phyloP scores from a whole-genome alignment of 2,113 vertebrate species.

The Trematomus loennbergii region DNA sequence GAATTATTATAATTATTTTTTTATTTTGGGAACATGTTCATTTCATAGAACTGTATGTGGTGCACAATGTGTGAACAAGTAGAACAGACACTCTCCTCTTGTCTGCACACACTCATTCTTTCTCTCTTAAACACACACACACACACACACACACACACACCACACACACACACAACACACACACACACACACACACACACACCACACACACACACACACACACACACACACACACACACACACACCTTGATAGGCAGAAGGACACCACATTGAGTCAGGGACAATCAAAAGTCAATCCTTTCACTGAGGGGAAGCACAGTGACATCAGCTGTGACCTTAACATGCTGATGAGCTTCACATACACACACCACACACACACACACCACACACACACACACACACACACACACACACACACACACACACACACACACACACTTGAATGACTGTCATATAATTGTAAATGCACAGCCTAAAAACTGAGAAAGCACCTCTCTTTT shows the following conservation, averaged over 20 bases:
- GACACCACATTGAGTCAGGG: slow-evolving; percentile 67
- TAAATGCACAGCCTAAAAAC: background rate
- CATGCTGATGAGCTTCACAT: slow-evolving; percentile 55
- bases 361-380: slow-evolving; percentile 23
- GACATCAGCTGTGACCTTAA: slow-evolving; percentile 78
- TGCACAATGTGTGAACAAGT: no score
- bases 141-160: no score
- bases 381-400: slow-evolving; percentile 15
- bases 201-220: background rate
- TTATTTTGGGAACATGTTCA: no score
- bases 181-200: background rate
- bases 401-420: slow-evolving; percentile 21
- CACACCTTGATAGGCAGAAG: slow-evolving; percentile 18
- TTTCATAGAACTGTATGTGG: no score
- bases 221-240: slow-evolving; percentile 22
- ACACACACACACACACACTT: slow-evolving; percentile 33
- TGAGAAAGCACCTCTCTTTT: slow-evolving; percentile 38
- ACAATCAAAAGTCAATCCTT: slow-evolving; percentile 33
- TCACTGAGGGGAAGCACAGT: slow-evolving; percentile 66
- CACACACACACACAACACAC: slow-evolving; percentile 17
- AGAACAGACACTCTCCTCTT: no score
- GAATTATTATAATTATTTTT: no score
- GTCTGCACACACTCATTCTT: no score
- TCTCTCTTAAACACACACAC: no score
- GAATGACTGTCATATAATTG: background rate